Percentiles rank a stretch among this genome's conserved stretches.
phyloP scores from a whole-genome alignment of 2,888 invertebrate species.

The Athripsodes cinereus region DNA sequence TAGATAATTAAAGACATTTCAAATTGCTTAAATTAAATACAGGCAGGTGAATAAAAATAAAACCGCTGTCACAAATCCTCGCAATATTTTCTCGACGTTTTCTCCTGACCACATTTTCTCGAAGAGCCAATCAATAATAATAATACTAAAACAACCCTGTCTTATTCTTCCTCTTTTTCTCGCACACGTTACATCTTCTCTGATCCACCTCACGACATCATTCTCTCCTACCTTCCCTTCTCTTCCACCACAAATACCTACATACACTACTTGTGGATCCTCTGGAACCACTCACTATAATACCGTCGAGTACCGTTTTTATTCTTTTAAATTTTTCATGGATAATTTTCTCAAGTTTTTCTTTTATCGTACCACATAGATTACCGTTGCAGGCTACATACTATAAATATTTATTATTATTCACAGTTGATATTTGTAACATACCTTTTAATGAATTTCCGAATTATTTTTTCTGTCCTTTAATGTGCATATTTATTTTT shows the following conservation, averaged over 20 bases:
- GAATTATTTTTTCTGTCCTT: no score
- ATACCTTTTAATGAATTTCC: no score
- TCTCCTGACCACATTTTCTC: no score
- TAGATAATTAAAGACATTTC: no score
- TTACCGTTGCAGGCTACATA: neutral
- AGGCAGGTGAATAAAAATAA: no score
- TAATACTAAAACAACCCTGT: neutral
- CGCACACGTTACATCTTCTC: neutral
- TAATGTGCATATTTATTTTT: no score
- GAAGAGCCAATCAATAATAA: neutral
- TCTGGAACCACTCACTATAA: neutral
- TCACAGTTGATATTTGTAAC: no score
- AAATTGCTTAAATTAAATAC: no score
- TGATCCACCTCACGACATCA: neutral
- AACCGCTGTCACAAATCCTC: no score
- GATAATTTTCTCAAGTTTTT: slow-evolving; percentile 27
- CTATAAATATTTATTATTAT: no score
- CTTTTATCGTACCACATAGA: slow-evolving; percentile 12
- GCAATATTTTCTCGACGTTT: no score
- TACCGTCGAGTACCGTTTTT: slow-evolving; percentile 15
- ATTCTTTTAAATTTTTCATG: slow-evolving; percentile 27
- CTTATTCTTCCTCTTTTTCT: neutral
- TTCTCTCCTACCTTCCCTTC: slow-evolving; percentile 3
- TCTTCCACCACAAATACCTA: neutral
- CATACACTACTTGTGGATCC: no score